Evolutionary conservation across 2,113 vertebrate species (phyloP), one percentile per base, ranked within the genome.

Genomic region (Brachirus orientalis): DNA sequence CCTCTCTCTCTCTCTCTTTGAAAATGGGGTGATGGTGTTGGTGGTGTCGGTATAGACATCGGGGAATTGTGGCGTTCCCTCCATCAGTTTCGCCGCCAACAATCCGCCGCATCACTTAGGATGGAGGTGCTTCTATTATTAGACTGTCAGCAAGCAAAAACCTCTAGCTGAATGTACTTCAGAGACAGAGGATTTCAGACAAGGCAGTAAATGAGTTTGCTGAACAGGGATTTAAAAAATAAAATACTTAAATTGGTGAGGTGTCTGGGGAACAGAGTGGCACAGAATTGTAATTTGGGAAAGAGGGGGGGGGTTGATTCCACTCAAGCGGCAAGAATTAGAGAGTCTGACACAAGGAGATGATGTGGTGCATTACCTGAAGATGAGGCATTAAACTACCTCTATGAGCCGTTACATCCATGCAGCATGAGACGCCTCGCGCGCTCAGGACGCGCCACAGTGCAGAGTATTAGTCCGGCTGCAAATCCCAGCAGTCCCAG

Each of bases 61-160:
- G 36, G 17, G 85, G 73, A 68, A 77, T 79, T 82, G 75, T 57
- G 40, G 28, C 28, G 28, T 28, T 38, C 80, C 65, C 61, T 7
- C 47, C 66, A 51, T 73, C 70, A 3, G 19, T 51, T 86, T 77
- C 68, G 6, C 58, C 13, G 3, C 71, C 76, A 63, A 77, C 75
- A 72, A 80, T 78, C 75, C 50, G 44, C 41, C 0, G 37, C 80
- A 57, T 81, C 71, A 56, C 63, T 80, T 18, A 67, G 71, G 62
- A 63, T 63, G 45, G 18, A 74, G 73, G 75, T 79, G 77, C 71
- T 81, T 64, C 80, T 88, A 80, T 86, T 81, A 72, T 76, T 77
- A 70, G 84, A 65, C 58, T 77, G 56, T 17, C 41, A 38, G 78
- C 79, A 87, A 69, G 79, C 63, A 47, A 66, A 79, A 77, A 64